Conservation (phyloP, 2,888 invertebrate species). For the Dicycla oo region DNA sequence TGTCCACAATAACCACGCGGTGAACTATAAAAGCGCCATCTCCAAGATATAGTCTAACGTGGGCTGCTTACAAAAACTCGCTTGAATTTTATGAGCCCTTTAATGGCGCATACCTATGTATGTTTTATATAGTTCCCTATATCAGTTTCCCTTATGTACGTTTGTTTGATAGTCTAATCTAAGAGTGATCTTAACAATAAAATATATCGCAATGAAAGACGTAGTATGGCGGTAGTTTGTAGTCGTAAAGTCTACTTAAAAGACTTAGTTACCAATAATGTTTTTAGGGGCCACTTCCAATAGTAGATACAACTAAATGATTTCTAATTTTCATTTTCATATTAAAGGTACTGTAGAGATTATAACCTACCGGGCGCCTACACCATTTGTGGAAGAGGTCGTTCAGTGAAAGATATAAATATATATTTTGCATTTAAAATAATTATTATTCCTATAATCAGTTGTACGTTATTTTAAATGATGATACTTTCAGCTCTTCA, state of each 20-base stretch:
- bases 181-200: constrained; percentile 45
- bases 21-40: constrained; percentile 72
- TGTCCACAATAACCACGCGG: constrained; percentile 58
- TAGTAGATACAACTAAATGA: neutral
- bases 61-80: constrained; percentile 69
- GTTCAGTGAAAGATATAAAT: too few relatives aligned
- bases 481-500: too few relatives aligned
- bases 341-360: too few relatives aligned
- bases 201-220: constrained; percentile 9
- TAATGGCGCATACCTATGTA: constrained; percentile 72
- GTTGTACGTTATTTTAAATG: too few relatives aligned
- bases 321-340: too few relatives aligned
- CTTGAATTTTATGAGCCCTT: constrained; percentile 75
- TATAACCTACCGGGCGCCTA: too few relatives aligned
- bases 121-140: constrained; percentile 76
- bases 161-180: constrained; percentile 57
- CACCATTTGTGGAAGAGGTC: too few relatives aligned
- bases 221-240: neutral
- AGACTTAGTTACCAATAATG: too few relatives aligned
- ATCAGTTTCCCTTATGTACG: constrained; percentile 72
- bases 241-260: neutral
- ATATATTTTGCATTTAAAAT: too few relatives aligned
- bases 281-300: neutral
- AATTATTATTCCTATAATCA: too few relatives aligned
- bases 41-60: constrained; percentile 75